Evolutionary conservation across 2,113 vertebrate genomes (phyloP), one percentile per base, ranked within the genome.

Genomic region (Phalacrocorax pelagicus): DNA sequence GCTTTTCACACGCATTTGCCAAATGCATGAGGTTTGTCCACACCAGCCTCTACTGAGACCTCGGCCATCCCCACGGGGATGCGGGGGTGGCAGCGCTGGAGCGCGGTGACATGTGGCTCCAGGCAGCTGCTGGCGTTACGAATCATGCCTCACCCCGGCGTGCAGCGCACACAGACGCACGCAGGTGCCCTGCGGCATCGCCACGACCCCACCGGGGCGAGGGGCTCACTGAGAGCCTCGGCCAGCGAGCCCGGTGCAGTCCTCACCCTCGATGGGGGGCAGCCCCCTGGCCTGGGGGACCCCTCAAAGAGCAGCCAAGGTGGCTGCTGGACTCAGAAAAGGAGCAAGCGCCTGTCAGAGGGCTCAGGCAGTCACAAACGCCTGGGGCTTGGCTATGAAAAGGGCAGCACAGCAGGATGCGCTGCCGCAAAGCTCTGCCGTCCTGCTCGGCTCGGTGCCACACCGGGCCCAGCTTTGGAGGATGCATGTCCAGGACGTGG

Each of bases 171-270:
- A 29, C 46, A 12, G 36, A 57, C 59, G 2, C 51, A 9, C 1
- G 8, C 0, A 2, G 34, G 49, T 20, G 22, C 49, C 26, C 65
- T 6, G 3, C 1, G 5, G 27, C 74, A 61, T 22, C 14, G 2
- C 46, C 16, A 17, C 10, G 2, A 32, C 51, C 51, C 58, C 15
- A 24, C 16, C 2, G 2, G 21, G 38, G 47, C 24, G 12, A n/a
- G 51, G 20, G 11, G 52, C 58, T 30, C n/a, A 20, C 24, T 2
- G 2, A 26, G 9, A 65, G 42, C 67, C n/a, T 20, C 4, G 3
- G 29, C 36, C 8, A 21, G 49, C 1, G 1, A 11, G 21, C n/a
- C 38, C 1, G 1, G 24, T 2, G 3, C 2, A 3, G 36, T 42
- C 21, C 42, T 58, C 1, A 1, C 22, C 38, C 57, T 14, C 3